A percentile compares a stretch with the other conserved stretches of the same genome.
Conservation (phyloP, 1,140 invertebrate genomes). For the Steinernema feltiae region DNA sequence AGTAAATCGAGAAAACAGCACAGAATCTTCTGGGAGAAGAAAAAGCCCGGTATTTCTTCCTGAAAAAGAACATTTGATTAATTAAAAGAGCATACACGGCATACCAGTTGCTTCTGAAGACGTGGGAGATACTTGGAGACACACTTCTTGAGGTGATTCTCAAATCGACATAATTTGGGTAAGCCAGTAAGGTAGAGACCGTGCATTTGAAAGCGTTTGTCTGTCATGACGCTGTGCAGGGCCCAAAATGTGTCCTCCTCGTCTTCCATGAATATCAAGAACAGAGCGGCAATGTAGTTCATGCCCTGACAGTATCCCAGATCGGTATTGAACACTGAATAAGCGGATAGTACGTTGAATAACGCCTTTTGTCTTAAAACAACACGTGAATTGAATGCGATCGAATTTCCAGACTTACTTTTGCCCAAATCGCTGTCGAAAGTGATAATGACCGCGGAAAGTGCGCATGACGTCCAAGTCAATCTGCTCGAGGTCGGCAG, state of each 20-base stretch:
- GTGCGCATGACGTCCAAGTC: conserved; percentile 97
- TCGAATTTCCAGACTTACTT: conserved; percentile 62
- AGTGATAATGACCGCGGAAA: conserved; percentile 91
- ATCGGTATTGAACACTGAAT: conserved; percentile 88
- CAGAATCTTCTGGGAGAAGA: conserved; percentile 58
- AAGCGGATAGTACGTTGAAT: conserved; percentile 90
- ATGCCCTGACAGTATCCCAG: conserved; percentile 74
- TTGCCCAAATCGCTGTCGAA: conserved; percentile 83
- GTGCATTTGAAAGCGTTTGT: conserved; percentile 91
- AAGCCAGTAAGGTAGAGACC: conserved; percentile 93
- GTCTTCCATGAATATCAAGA: conserved; percentile 85
- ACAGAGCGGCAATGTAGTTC: conserved; percentile 87
- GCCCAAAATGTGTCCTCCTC: conserved; percentile 58
- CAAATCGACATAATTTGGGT: conserved; percentile 86
- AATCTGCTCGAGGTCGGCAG: conserved; percentile 93
- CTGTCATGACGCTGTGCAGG: conserved; percentile 71
- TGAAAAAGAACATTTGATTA: too few relatives aligned
- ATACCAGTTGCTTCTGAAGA: conserved; percentile 78
- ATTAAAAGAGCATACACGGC: neutral
- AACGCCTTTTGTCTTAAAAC: conserved; percentile 74
- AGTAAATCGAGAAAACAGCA: conserved; percentile 87
- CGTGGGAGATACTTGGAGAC: conserved; percentile 88
- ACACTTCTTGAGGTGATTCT: conserved; percentile 92
- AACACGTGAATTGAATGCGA: neutral
- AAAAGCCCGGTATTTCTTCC: neutral